phyloP scores from a whole-genome alignment of 2,113 vertebrate species.

The Rousettus leschenaultii region DNA sequence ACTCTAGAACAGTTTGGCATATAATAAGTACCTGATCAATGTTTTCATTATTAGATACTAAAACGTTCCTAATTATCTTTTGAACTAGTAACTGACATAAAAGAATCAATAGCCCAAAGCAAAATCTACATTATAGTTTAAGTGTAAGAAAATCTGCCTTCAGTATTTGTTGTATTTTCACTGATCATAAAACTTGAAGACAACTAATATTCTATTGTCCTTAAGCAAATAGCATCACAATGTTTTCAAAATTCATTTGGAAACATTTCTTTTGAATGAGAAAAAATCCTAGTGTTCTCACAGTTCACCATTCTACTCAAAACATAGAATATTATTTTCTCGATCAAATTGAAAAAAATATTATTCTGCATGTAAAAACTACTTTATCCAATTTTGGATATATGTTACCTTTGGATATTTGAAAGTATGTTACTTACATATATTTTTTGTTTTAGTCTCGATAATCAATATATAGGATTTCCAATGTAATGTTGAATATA shows the following conservation, averaged over 20 bases:
- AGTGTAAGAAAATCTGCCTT: neutral
- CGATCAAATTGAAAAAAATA: neutral
- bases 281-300: neutral
- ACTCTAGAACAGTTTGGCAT: neutral
- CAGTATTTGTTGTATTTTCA: neutral
- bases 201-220: neutral
- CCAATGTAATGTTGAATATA: neutral
- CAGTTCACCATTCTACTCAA: neutral
- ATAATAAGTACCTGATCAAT: neutral
- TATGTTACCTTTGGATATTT: neutral
- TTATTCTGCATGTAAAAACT: neutral
- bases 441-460: neutral
- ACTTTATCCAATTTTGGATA: neutral
- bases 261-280: neutral
- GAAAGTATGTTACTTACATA: neutral
- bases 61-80: neutral
- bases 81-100: neutral
- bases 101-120: neutral
- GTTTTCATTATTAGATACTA: neutral
- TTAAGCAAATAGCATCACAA: neutral
- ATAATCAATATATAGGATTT: neutral
- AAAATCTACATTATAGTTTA: neutral
- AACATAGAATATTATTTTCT: neutral
- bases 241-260: neutral
- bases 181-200: neutral